phyloP scores from a whole-genome alignment of 2,797 vertebrate genomes.

The Pteronotus mesoamericanus region DNA sequence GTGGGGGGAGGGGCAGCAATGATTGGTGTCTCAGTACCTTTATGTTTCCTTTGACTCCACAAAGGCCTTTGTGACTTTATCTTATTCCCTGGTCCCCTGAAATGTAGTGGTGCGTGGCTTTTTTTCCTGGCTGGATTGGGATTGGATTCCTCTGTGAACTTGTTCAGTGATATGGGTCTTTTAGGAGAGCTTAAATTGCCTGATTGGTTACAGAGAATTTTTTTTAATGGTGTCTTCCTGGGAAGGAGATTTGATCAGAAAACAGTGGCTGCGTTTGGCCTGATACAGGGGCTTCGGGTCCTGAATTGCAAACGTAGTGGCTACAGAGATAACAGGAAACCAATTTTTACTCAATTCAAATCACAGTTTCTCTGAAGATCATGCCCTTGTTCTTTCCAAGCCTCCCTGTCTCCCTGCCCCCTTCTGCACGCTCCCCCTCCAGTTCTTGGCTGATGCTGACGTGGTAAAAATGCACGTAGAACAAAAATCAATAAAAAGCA shows the following conservation, averaged over 20 bases:
- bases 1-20: neutral
- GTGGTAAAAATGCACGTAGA: neutral
- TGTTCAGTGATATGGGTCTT: neutral
- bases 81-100: neutral
- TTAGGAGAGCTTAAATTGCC: neutral
- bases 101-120: neutral
- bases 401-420: no score
- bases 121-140: neutral
- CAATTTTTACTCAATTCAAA: neutral
- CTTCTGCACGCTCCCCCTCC: neutral
- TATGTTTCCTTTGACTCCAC: neutral
- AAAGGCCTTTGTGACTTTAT: neutral
- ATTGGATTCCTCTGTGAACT: neutral
- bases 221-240: neutral
- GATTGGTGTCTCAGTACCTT: neutral
- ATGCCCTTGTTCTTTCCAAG: neutral
- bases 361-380: neutral
- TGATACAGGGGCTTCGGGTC: neutral
- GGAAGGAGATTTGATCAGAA: slow-evolving; percentile 49
- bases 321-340: slow-evolving; percentile 41
- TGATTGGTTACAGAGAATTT: neutral
- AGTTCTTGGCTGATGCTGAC: neutral
- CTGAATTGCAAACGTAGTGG: neutral
- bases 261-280: neutral
- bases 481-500: neutral